These are phyloP conservation scores for Takifugu bimaculatus DNA, from an alignment of 2,113 vertebrate genomes.

Conservation along the genomic window DNA sequence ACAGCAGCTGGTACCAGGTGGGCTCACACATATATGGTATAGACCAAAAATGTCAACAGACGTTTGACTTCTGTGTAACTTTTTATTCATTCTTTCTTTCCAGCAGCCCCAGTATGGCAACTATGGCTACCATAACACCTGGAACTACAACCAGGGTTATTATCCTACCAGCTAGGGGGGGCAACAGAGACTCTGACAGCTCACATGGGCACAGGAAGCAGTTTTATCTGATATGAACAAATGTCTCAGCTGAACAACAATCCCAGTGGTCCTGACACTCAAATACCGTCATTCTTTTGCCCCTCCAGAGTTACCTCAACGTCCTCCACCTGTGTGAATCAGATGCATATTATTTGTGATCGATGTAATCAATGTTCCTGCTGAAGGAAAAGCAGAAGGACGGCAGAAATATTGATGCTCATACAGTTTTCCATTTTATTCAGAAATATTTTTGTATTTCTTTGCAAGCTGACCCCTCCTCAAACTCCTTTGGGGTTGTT, in stretches of 20 bases:
- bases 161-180: slow-evolving; percentile 73
- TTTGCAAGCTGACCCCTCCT: slow-evolving; percentile 21
- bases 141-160: slow-evolving; percentile 80
- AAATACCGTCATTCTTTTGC: slow-evolving; percentile 10
- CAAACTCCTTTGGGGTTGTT: slow-evolving; percentile 43
- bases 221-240: neutral
- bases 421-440: slow-evolving; percentile 45
- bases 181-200: slow-evolving; percentile 4
- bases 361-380: slow-evolving; percentile 13
- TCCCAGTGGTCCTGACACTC: slow-evolving; percentile 23
- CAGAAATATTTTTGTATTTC: slow-evolving; percentile 66
- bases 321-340: slow-evolving; percentile 20
- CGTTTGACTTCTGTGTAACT: neutral
- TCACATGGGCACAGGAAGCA: slow-evolving; percentile 5
- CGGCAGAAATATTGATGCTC: neutral
- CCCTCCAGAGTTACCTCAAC: slow-evolving; percentile 31
- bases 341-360: slow-evolving; percentile 4
- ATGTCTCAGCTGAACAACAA: slow-evolving; percentile 25
- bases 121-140: slow-evolving; percentile 76
- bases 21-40: neutral
- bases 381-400: slow-evolving; percentile 19
- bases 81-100: neutral
- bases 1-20: slow-evolving; percentile 81
- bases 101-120: slow-evolving; percentile 73
- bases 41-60: neutral